Evolutionary conservation across 1,140 invertebrate species (phyloP), one percentile per base, ranked within the genome.

Genomic region (Drosophila teissieri): DNA sequence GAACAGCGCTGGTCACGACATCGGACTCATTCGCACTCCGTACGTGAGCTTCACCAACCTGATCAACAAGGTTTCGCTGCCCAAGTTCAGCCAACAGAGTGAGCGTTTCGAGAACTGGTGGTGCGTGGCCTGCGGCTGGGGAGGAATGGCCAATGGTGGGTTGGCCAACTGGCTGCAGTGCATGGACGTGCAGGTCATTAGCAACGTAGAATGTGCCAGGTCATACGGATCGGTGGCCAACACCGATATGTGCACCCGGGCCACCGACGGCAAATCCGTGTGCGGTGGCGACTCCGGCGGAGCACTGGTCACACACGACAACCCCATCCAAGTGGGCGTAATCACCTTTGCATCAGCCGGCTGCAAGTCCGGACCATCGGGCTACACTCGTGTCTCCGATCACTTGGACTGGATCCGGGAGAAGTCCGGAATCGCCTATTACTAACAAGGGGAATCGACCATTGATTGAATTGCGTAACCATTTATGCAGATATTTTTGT

Each of bases 121-220:
- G 57, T 19, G 8, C 12, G 62, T 69, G 3, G 69, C 83, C 46
- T 85, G 82, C 24, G 82, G 82, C 46, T 85, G 83, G 83, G 83
- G 83, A 10, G 49, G 46, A 42, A 60, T 61, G n/a, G 17, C 80
- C 8, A 57, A 51, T 7, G 73, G 55, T 1, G 40, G 54, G 1
- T 12, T 49, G 15, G 57, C 80, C n/a, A n/a, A 56, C 2, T 73
- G 58, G 68, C 39, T 74, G 22, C 72, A 74, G 27, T 74, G 72
- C 37, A 53, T 55, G 19, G 31, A 74, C n/a, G 49, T 74, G 15
- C 72, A 74, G 37, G 17, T 63, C 6, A 73, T 74, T 0, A 74
- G 72, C 57, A 73, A 54, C 22, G 2, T 0, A 2, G 51, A 75
- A 15, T 75, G 73, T 5, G 22, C 36, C 2, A 27, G 52, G 3